Conservation (phyloP, 2,888 invertebrate species). For the Selenia dentaria region DNA sequence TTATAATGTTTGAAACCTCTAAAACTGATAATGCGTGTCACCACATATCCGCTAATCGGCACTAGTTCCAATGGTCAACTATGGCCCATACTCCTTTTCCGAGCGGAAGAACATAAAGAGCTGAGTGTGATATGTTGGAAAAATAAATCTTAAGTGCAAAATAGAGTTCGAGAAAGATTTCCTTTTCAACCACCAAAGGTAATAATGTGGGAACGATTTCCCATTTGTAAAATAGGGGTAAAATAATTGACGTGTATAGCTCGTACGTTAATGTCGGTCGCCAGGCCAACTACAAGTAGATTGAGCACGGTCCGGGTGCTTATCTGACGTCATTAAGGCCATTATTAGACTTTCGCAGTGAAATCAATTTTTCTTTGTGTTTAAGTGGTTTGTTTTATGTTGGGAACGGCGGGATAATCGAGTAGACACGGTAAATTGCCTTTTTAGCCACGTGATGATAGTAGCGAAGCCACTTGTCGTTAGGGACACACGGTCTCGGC, state of each 20-base stretch:
- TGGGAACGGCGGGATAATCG: slow-evolving; percentile 39
- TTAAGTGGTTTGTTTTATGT: slow-evolving; percentile 43
- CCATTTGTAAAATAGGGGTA: slow-evolving; percentile 56
- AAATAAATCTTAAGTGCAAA: slow-evolving; percentile 35
- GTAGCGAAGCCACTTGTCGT: slow-evolving; percentile 27
- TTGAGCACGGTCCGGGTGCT: slow-evolving; percentile 26
- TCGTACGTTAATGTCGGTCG: slow-evolving; percentile 52
- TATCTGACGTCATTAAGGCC: slow-evolving; percentile 33
- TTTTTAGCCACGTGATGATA: slow-evolving; percentile 46
- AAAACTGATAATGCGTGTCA: too few relatives aligned
- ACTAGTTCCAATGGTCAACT: too few relatives aligned
- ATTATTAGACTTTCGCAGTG: slow-evolving; percentile 36
- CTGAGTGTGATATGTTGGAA: too few relatives aligned
- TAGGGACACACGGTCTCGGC: slow-evolving; percentile 23
- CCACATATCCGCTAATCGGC: too few relatives aligned
- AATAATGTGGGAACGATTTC: slow-evolving; percentile 60
- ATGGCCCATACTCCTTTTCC: too few relatives aligned
- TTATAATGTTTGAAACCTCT: too few relatives aligned
- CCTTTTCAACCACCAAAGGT: slow-evolving; percentile 27
- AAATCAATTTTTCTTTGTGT: slow-evolving; percentile 43
- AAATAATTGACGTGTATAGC: slow-evolving; percentile 49
- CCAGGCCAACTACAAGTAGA: slow-evolving; percentile 32
- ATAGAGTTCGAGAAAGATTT: slow-evolving; percentile 30
- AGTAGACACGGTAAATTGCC: slow-evolving; percentile 46
- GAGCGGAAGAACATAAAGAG: too few relatives aligned